Evolutionary conservation across 2,797 vertebrate genomes (phyloP).

Genomic region (Molossus alvarezi): DNA sequence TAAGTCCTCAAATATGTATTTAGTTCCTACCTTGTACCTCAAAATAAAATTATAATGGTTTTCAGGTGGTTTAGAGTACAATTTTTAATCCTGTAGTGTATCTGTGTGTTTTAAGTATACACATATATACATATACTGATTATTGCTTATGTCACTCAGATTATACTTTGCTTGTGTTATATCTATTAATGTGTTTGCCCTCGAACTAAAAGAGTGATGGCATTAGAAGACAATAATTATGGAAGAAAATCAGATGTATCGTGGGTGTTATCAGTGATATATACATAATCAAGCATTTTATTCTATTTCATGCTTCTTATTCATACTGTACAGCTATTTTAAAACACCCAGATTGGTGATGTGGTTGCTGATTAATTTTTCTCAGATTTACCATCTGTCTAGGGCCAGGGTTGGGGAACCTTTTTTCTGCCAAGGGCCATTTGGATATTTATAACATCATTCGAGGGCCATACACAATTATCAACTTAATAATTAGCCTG

Average conservation of each 20-base stretch:
- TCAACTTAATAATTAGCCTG: too few species aligned
- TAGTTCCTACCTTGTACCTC: background rate
- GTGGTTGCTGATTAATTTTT: slow-evolving; percentile 36
- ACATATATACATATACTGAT: background rate
- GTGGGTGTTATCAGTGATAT: background rate
- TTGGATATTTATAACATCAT: too few species aligned
- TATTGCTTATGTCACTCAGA: background rate
- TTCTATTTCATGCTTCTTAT: slow-evolving; percentile 36
- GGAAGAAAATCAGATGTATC: background rate
- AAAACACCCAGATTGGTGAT: background rate
- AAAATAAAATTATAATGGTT: slow-evolving; percentile 37
- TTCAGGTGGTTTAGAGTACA: background rate
- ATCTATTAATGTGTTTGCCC: background rate
- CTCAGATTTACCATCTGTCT: slow-evolving; percentile 6
- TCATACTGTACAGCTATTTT: background rate
- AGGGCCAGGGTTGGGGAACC: too few species aligned
- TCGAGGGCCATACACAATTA: too few species aligned
- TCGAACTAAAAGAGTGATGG: background rate
- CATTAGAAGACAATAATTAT: background rate
- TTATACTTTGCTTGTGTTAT: background rate
- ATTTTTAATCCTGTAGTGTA: background rate
- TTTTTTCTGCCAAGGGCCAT: too few species aligned
- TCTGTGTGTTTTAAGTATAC: background rate
- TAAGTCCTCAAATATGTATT: background rate
- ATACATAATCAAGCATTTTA: slow-evolving; percentile 3